phyloP scores from a whole-genome alignment of 2,888 invertebrate species.

The Lymantria monacha region DNA sequence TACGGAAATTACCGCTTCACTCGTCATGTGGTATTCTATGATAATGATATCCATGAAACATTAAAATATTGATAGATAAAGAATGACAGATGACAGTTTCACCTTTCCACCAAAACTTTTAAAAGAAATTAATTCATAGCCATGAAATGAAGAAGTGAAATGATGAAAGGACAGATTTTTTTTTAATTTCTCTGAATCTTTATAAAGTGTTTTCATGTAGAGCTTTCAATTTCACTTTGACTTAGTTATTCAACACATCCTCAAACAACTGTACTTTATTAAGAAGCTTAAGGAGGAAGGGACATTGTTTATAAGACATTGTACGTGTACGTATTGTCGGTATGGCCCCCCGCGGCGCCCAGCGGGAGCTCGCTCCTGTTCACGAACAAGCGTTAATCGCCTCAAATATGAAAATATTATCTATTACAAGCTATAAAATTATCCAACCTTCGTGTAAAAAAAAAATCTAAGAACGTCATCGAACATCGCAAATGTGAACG shows the following conservation, averaged over 20 bases:
- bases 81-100: too few species aligned
- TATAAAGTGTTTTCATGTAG: not conserved
- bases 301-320: slow-evolving; percentile 39
- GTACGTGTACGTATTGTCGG: slow-evolving; percentile 44
- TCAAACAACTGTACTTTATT: slow-evolving; percentile 1
- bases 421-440: slow-evolving; percentile 51
- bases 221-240: not conserved
- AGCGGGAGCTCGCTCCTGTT: slow-evolving; percentile 67
- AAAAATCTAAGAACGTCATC: slow-evolving; percentile 18
- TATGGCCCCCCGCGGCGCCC: slow-evolving; percentile 56
- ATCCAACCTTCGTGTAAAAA: slow-evolving; percentile 27
- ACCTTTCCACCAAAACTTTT: too few species aligned
- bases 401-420: slow-evolving; percentile 63
- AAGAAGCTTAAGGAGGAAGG: slow-evolving; percentile 9
- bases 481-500: slow-evolving; percentile 36
- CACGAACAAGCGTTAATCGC: slow-evolving; percentile 50
- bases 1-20: too few species aligned
- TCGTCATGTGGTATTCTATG: too few species aligned
- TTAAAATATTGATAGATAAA: too few species aligned
- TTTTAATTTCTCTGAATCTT: not conserved
- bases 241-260: slow-evolving; percentile 1
- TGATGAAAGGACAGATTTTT: too few species aligned
- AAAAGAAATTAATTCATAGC: too few species aligned
- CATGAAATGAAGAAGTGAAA: too few species aligned
- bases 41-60: too few species aligned